A percentile compares a stretch with the other conserved stretches of the same genome.
These are phyloP conservation scores for Acanthopagrus latus DNA, from an alignment of 2,797 vertebrate species.

Conservation along the genomic window DNA sequence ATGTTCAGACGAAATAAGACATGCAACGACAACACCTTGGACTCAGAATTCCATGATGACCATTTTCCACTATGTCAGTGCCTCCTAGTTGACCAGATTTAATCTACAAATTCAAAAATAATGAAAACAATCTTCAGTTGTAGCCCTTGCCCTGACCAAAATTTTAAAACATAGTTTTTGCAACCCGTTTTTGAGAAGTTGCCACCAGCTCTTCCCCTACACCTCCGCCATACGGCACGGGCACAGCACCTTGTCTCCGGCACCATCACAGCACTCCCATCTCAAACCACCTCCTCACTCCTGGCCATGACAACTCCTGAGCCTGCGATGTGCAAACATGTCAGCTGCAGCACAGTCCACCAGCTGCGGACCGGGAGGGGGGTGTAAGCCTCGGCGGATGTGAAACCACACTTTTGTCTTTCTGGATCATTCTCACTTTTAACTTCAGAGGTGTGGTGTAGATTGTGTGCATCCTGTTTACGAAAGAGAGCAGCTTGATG, in stretches of 20 bases:
- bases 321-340: conserved; percentile 64
- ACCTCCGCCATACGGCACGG: conserved; percentile 17
- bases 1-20: not conserved
- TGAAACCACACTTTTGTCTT: conserved; percentile 1
- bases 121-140: not conserved
- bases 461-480: not conserved
- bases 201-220: not conserved
- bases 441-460: not conserved
- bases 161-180: not conserved
- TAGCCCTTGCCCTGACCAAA: not conserved
- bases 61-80: not conserved
- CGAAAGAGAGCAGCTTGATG: conserved; percentile 1
- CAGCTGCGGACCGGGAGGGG: conserved; percentile 42
- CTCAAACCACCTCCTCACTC: conserved; percentile 47
- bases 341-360: conserved; percentile 42
- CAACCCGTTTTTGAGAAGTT: not conserved
- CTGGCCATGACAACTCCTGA: conserved; percentile 48
- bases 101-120: not conserved
- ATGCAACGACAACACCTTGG: not conserved
- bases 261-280: not conserved
- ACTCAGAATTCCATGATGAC: no score
- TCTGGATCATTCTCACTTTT: conserved; percentile 1
- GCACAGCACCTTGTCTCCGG: conserved; percentile 2
- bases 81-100: not conserved
- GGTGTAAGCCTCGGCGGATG: not conserved